phyloP scores from a whole-genome alignment of 2,113 vertebrate species.

The Lamprologus tigripictilis region DNA sequence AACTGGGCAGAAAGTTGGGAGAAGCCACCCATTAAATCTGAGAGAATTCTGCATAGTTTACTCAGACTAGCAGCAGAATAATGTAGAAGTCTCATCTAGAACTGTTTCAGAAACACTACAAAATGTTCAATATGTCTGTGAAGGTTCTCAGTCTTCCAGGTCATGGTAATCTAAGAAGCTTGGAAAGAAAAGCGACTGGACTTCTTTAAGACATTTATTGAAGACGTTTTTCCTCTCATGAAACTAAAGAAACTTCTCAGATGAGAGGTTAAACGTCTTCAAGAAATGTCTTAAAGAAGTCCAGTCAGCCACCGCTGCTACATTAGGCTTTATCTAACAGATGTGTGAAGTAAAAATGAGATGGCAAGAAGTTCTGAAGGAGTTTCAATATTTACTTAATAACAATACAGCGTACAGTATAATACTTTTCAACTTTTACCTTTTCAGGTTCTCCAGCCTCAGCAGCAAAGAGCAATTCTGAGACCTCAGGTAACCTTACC shows the following conservation, averaged over 20 bases:
- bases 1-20: background rate
- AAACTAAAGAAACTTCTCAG: background rate
- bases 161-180: background rate
- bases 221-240: background rate
- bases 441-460: slow-evolving; percentile 77
- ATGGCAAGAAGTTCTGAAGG: background rate
- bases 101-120: background rate
- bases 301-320: background rate
- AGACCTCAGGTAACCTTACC: slow-evolving; percentile 87
- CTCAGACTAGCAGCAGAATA: background rate
- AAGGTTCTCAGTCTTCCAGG: background rate
- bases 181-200: background rate
- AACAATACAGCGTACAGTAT: background rate
- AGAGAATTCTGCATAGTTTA: background rate
- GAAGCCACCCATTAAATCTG: background rate
- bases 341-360: background rate
- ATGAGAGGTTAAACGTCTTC: background rate
- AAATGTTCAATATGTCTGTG: background rate
- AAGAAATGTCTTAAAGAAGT: background rate
- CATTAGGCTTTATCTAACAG: background rate
- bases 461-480: slow-evolving; percentile 83
- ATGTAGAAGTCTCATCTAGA: background rate
- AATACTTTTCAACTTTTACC: background rate
- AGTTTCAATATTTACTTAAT: background rate
- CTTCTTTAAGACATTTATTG: background rate